A percentile compares a stretch with the other conserved stretches of the same genome.
Evolutionary conservation across 35 echinoderm and acorn worm genomes (phyloP).

Genomic region (Stichopus chloronotus): DNA sequence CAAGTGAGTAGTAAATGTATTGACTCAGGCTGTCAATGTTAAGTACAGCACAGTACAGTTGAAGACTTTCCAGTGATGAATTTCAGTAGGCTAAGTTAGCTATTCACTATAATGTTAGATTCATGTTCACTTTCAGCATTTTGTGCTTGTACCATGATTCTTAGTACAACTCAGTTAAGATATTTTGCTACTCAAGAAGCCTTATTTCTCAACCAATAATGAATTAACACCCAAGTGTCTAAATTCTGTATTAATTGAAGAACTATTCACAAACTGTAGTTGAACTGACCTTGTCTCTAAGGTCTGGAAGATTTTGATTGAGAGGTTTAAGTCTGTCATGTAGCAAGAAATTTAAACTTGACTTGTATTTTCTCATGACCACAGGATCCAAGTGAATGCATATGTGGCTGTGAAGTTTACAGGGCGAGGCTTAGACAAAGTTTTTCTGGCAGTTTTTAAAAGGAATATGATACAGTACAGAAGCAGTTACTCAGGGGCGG

Average conservation of each 20-base stretch:
- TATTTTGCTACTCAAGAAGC: constrained; percentile 14
- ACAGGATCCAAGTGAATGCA: constrained; percentile 32
- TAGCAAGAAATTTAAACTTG: constrained; percentile 25
- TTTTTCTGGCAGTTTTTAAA: constrained; percentile 21
- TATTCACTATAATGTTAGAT: constrained; percentile 20
- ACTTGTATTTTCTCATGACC: constrained; percentile 25
- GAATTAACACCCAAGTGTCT: constrained; percentile 24
- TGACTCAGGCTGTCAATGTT: constrained; percentile 15
- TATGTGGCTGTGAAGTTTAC: constrained; percentile 59
- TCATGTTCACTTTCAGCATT: constrained; percentile 24
- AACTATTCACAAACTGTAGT: constrained; percentile 14
- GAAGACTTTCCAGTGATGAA: constrained; percentile 6
- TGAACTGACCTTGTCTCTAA: constrained; percentile 19
- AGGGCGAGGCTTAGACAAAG: background rate
- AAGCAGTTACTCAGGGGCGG: background rate
- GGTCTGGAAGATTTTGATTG: constrained; percentile 8
- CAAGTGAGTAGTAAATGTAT: constrained; percentile 28
- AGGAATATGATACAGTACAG: background rate
- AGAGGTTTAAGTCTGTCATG: constrained; percentile 17
- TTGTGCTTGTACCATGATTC: background rate
- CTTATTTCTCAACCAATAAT: background rate
- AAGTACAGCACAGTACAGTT: constrained; percentile 19
- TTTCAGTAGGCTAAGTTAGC: constrained; percentile 20
- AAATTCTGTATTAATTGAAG: constrained; percentile 24
- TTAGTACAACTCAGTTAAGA: constrained; percentile 25